Base-by-base conservation (phyloP, 2,797 vertebrate species). In the Nannoperca obscura region DNA sequence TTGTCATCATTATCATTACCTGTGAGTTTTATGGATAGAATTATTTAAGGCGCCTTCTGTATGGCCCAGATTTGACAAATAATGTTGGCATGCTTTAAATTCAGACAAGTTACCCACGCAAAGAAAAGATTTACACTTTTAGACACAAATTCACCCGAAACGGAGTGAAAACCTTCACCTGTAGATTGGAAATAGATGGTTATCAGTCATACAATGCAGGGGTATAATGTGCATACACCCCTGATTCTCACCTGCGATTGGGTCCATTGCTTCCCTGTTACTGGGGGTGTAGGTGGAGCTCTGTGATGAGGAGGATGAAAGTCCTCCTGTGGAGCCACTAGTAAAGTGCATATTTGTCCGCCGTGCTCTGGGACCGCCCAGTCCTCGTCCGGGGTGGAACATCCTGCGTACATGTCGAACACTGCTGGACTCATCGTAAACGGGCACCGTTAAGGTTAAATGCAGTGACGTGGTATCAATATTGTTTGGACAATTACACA, bases 341-440 rank as follows among this genome's bases (percentile, higher is more conserved):
- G 97, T 99, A 99, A 99, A 99, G 98, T 99, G 98, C 98, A 99
- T 99, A 96, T 99, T 99, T 94, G 98, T 98, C 94, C 98, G 95
- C 86, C 98, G 97, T 63, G 98, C 98, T 86, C 98, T 96, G 83
- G 98, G 97, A 67, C 98, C 98, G 47, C 98, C 98, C 81, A 99
- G 90, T 44, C 98, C 98, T 84, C 98, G 95, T 49, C 98, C 98
- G 34, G 98, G 98, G 94, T 99, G 98, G 93, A 99, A 99, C 98
- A 99, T 99, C 94, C 98, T 95, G 92, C 98, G 97, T 91, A 99
- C 98, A 42, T 99, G 98, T 88, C 98, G 97, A 89, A 99, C 98
- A 63, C 98, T 98, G 90, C 98, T 99, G 93, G 97, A 99, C 95
- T 99, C 98, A 88, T 99, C 98, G 65, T 99, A 24, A 90, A 83